A percentile compares a stretch with the other conserved stretches of the same genome.
These are phyloP conservation scores for Meles meles DNA, from an alignment of 2,113 vertebrate species.

Conservation along the genomic window DNA sequence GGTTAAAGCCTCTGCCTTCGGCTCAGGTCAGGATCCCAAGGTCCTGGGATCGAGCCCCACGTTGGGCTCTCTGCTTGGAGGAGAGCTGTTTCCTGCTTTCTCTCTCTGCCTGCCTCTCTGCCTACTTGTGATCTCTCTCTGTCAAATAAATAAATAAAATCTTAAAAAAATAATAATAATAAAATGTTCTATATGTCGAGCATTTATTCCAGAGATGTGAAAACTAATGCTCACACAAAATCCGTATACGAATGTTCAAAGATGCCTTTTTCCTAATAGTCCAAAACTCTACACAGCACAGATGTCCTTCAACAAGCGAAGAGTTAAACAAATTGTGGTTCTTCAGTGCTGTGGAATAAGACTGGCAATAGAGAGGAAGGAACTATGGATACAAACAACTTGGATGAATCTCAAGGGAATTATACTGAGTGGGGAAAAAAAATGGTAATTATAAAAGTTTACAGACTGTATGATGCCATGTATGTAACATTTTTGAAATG, in stretches of 20 bases:
- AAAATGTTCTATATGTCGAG: neutral
- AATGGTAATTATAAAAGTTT: neutral
- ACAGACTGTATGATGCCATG: neutral
- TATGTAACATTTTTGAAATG: neutral
- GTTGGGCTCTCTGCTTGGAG: too few species aligned
- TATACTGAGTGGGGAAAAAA: neutral
- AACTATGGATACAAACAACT: neutral
- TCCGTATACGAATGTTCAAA: neutral
- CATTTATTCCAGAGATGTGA: slow-evolving; percentile 17
- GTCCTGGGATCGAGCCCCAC: too few species aligned
- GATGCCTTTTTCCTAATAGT: neutral
- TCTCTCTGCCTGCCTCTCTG: too few species aligned
- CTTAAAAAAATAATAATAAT: too few species aligned
- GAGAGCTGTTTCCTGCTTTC: too few species aligned
- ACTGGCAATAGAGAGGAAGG: neutral
- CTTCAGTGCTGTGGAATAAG: neutral
- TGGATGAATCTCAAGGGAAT: neutral
- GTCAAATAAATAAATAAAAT: too few species aligned
- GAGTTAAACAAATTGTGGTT: neutral
- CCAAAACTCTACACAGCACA: neutral
- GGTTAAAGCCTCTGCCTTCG: too few species aligned
- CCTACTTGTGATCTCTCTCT: too few species aligned
- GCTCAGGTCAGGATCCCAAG: too few species aligned
- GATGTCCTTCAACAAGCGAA: neutral
- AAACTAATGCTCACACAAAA: neutral